phyloP scores from a whole-genome alignment of 2,797 vertebrate species.

The Acrossocheilus wenchowensis region DNA sequence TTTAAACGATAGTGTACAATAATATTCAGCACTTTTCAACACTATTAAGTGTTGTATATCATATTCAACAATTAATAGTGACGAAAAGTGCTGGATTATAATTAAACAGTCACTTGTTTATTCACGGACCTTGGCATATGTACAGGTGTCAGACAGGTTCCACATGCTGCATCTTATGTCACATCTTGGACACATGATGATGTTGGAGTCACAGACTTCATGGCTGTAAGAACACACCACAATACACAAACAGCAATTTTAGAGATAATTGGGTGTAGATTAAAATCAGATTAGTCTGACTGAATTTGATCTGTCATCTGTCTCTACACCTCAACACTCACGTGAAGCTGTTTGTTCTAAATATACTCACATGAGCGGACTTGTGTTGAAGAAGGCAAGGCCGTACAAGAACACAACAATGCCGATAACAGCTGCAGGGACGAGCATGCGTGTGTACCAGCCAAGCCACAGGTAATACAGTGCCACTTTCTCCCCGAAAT shows the following conservation, averaged over 20 bases:
- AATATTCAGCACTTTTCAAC: not conserved
- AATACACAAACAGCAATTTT: conserved; percentile 1
- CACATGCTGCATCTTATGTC: conserved; percentile 81
- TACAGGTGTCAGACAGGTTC: conserved; percentile 87
- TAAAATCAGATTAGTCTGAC: not conserved
- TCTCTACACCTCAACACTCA: not conserved
- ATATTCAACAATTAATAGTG: not conserved
- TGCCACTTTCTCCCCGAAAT: conserved; percentile 94
- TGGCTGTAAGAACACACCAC: conserved; percentile 74
- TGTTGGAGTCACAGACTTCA: conserved; percentile 87
- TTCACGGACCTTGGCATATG: conserved; percentile 85
- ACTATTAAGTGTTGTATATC: not conserved
- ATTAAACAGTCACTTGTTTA: not conserved
- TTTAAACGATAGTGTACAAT: not conserved
- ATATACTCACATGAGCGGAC: conserved; percentile 88
- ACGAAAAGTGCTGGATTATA: not conserved
- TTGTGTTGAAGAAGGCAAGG: conserved; percentile 81
- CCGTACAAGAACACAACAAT: conserved; percentile 81
- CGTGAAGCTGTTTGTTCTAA: not conserved
- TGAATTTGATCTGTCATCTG: not conserved
- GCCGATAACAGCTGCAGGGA: conserved; percentile 79
- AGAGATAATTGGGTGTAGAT: conserved; percentile 1
- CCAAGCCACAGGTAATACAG: conserved; percentile 94
- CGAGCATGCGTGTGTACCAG: conserved; percentile 88
- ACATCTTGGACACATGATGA: conserved; percentile 89